A percentile compares a stretch with the other conserved stretches of the same genome.
These are phyloP conservation scores for Scelioninae gen. 1 DNA, from an alignment of 2,888 invertebrate species.

Conservation along the genomic window DNA sequence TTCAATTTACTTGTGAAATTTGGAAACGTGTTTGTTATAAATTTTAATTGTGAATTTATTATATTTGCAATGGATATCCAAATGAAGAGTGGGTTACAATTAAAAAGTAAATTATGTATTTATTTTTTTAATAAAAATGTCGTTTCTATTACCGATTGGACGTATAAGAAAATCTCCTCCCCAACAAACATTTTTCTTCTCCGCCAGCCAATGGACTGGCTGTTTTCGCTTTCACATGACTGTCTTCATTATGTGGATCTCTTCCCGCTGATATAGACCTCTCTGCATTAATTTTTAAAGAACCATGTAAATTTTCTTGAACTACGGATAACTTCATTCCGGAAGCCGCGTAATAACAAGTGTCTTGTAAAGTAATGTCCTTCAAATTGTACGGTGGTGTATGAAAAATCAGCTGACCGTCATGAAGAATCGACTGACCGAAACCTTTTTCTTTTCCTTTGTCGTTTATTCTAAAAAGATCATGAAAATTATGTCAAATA, in stretches of 20 bases:
- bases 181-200: slow-evolving; percentile 84
- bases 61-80: slow-evolving; percentile 22
- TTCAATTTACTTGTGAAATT: too few relatives aligned
- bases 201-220: slow-evolving; percentile 84
- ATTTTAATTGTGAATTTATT: background rate
- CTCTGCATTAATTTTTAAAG: slow-evolving; percentile 79
- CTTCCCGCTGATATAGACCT: slow-evolving; percentile 77
- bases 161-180: slow-evolving; percentile 88
- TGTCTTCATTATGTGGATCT: slow-evolving; percentile 76
- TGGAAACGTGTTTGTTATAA: background rate
- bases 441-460: slow-evolving; percentile 94
- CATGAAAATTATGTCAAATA: background rate
- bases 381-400: slow-evolving; percentile 94
- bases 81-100: too few relatives aligned
- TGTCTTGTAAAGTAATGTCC: slow-evolving; percentile 90
- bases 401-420: slow-evolving; percentile 94
- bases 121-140: too few relatives aligned
- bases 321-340: slow-evolving; percentile 75
- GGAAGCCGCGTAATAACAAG: slow-evolving; percentile 73
- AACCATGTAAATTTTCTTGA: slow-evolving; percentile 75
- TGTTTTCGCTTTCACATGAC: slow-evolving; percentile 78
- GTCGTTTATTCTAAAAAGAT: slow-evolving; percentile 87
- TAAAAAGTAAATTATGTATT: too few relatives aligned
- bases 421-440: slow-evolving; percentile 96
- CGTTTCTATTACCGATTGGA: slow-evolving; percentile 85